Evolutionary conservation across 2,113 vertebrate species (phyloP).

Genomic region (Ornithorhynchus anatinus): DNA sequence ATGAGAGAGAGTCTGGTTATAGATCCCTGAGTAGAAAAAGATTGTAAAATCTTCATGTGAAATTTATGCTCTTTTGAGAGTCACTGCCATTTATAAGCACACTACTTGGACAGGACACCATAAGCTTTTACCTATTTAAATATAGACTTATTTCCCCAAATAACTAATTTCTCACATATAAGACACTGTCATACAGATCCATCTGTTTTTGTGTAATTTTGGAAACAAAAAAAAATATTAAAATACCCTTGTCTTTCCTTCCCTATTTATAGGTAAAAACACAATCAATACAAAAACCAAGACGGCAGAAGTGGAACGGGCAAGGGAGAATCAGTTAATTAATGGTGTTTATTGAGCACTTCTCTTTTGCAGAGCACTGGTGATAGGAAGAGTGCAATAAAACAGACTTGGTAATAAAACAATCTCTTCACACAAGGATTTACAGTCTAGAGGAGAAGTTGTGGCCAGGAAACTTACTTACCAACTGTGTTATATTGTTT

Average conservation of each 20-base stretch:
- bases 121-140: neutral
- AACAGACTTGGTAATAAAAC: no score
- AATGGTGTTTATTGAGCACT: no score
- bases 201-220: no score
- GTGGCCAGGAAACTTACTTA: no score
- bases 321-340: no score
- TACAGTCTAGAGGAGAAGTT: no score
- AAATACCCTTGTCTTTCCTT: neutral
- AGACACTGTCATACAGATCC: no score
- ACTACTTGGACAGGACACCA: neutral
- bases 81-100: conserved; percentile 16
- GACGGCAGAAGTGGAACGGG: neutral
- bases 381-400: no score
- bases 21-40: conserved; percentile 41
- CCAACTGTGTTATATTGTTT: no score
- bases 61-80: conserved; percentile 28
- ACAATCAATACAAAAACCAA: neutral
- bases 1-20: conserved; percentile 24
- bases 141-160: neutral
- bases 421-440: no score
- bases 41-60: conserved; percentile 40
- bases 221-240: conserved; percentile 3
- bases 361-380: no score
- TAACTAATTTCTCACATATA: conserved; percentile 4
- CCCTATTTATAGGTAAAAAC: neutral